Evolutionary conservation across 1,140 invertebrate species (phyloP).

Genomic region (Caenorhabditis elegans): DNA sequence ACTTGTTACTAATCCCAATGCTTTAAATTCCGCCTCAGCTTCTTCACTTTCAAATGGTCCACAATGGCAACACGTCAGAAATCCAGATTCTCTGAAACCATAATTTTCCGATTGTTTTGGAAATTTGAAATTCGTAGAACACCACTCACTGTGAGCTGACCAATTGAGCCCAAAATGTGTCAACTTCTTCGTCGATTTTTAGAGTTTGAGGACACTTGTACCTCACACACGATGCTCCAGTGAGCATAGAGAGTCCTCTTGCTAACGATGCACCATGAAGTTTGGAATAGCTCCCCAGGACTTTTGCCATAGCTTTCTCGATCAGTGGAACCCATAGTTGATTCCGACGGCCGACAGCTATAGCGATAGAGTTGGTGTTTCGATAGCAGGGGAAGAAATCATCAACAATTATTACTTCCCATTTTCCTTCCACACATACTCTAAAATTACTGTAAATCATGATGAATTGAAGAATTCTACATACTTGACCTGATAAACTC

Average conservation of each 20-base stretch:
- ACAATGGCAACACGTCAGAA: slow-evolving; percentile 90
- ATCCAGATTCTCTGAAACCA: slow-evolving; percentile 69
- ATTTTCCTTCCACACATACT: slow-evolving; percentile 89
- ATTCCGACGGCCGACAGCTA: slow-evolving; percentile 65
- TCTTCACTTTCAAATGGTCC: slow-evolving; percentile 74
- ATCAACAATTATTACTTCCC: slow-evolving; percentile 92
- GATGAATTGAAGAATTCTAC: background rate
- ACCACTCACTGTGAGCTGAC: slow-evolving; percentile 75
- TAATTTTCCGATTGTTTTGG: no score
- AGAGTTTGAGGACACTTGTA: background rate
- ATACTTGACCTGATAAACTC: slow-evolving; percentile 79
- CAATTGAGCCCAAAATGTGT: slow-evolving; percentile 94
- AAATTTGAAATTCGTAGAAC: no score
- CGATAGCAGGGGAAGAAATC: slow-evolving; percentile 85
- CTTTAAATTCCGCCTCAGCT: slow-evolving; percentile 77
- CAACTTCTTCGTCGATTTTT: slow-evolving; percentile 72
- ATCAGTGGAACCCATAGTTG: slow-evolving; percentile 97
- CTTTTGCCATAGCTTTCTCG: slow-evolving; percentile 95
- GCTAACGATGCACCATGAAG: slow-evolving; percentile 89
- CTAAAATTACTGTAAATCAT: background rate
- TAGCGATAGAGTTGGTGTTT: slow-evolving; percentile 52
- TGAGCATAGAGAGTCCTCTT: slow-evolving; percentile 89
- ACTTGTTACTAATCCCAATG: slow-evolving; percentile 81
- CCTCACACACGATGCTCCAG: slow-evolving; percentile 72
- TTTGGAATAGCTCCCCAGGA: slow-evolving; percentile 93